A percentile compares a stretch with the other conserved stretches of the same genome.
Conservation (phyloP, 1,140 invertebrate species). For the Zaprionus vittiger region DNA sequence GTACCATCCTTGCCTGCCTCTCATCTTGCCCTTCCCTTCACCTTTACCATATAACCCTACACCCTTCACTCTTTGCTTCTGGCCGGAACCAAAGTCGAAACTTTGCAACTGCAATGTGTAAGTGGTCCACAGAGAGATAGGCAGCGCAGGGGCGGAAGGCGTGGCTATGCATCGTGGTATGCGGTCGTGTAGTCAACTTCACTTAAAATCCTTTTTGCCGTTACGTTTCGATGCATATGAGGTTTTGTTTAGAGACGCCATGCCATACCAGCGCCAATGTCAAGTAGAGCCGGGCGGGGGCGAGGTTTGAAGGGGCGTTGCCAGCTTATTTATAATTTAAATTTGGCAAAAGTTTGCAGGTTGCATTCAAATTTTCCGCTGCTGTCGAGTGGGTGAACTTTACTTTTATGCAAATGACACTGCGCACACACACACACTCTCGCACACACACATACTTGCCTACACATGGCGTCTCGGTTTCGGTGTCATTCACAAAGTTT, state of each 20-base stretch:
- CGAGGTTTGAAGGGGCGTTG: slow-evolving; percentile 4
- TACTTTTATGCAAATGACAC: slow-evolving; percentile 81
- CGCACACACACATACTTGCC: slow-evolving; percentile 5
- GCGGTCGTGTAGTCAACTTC: slow-evolving; percentile 81
- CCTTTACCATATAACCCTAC: not conserved
- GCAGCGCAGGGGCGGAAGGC: not conserved
- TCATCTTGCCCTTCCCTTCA: not conserved
- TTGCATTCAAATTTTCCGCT: slow-evolving; percentile 70
- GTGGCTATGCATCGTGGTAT: slow-evolving; percentile 39
- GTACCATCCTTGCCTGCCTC: not conserved
- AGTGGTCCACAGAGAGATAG: slow-evolving; percentile 61
- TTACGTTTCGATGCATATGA: slow-evolving; percentile 83
- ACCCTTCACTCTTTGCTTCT: not conserved
- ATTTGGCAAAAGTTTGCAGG: slow-evolving; percentile 80
- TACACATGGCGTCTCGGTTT: slow-evolving; percentile 40
- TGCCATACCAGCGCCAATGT: slow-evolving; percentile 7
- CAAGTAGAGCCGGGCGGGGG: not conserved
- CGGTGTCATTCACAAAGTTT: slow-evolving; percentile 79
- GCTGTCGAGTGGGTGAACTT: slow-evolving; percentile 80
- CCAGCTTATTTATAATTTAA: slow-evolving; percentile 83
- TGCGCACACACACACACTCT: slow-evolving; percentile 34
- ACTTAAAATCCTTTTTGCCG: slow-evolving; percentile 82
- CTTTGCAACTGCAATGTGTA: slow-evolving; percentile 65
- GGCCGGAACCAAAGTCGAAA: slow-evolving; percentile 51
- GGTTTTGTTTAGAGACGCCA: slow-evolving; percentile 73